Conservation (phyloP, 2,113 vertebrate species). For the Eulemur macaco region DNA sequence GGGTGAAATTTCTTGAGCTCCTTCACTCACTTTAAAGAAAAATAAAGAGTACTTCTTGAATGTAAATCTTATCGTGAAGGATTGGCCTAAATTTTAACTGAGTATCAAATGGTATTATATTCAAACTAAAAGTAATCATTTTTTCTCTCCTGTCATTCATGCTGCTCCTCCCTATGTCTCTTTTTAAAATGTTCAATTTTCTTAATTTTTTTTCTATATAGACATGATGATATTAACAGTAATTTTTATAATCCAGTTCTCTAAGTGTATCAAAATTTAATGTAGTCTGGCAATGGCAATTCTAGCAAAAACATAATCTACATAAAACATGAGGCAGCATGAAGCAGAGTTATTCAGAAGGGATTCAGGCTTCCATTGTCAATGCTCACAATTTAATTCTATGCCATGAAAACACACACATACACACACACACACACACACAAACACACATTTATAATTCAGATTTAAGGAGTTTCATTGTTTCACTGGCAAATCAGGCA, state of each 20-base stretch:
- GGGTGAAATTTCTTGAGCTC: too few species aligned
- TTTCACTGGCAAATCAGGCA: background rate
- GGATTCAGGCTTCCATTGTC: background rate
- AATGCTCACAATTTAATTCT: constrained; percentile 51
- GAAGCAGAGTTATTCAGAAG: constrained; percentile 55
- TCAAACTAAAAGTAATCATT: constrained; percentile 42
- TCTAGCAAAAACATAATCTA: constrained; percentile 67
- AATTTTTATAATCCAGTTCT: constrained; percentile 72
- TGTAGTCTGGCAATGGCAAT: constrained; percentile 56
- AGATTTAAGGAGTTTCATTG: background rate
- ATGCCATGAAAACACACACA: background rate
- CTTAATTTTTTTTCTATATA: constrained; percentile 51
- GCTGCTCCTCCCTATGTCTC: background rate
- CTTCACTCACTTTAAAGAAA: background rate
- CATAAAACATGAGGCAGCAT: constrained; percentile 71
- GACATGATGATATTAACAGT: constrained; percentile 62
- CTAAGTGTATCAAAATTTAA: constrained; percentile 76
- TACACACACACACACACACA: background rate
- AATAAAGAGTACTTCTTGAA: background rate
- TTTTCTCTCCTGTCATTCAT: background rate
- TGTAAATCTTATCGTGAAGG: background rate
- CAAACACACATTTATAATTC: background rate
- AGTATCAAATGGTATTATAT: background rate
- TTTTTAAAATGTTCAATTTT: constrained; percentile 54
- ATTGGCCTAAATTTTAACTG: background rate